Evolutionary conservation across 2,797 vertebrate species (phyloP).

Genomic region (Ibycter americanus): DNA sequence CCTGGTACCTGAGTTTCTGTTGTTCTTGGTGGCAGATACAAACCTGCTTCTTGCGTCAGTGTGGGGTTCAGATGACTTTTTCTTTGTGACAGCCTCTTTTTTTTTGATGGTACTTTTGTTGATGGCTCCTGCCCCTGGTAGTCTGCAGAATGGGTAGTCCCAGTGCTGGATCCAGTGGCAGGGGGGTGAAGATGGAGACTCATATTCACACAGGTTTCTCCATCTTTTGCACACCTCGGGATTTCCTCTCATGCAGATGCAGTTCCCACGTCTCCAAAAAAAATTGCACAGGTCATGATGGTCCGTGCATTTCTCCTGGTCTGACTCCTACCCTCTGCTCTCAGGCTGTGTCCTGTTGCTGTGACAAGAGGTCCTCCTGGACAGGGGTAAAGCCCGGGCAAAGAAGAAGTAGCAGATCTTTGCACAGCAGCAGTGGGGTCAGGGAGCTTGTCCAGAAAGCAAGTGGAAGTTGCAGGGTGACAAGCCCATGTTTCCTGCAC

Average conservation of each 20-base stretch:
- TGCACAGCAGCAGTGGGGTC: not conserved
- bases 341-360: not conserved
- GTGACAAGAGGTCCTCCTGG: not conserved
- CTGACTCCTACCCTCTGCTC: not conserved
- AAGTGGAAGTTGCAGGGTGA: not conserved
- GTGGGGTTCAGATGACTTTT: not conserved
- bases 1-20: fast-evolving
- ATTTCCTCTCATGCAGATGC: not conserved
- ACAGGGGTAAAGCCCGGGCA: not conserved
- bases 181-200: not conserved
- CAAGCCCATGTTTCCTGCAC: not conserved
- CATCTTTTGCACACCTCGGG: not conserved
- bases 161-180: fast-evolving
- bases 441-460: not conserved
- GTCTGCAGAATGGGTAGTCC: not conserved
- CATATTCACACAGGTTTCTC: not conserved
- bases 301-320: not conserved
- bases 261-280: fast-evolving
- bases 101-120: not conserved
- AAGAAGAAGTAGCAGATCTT: not conserved
- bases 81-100: not conserved
- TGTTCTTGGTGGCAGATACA: not conserved
- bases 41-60: not conserved
- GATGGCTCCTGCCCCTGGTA: not conserved
- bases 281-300: not conserved